Evolutionary conservation across 2,113 vertebrate genomes (phyloP).

Genomic region (Cygnus buccinator): DNA sequence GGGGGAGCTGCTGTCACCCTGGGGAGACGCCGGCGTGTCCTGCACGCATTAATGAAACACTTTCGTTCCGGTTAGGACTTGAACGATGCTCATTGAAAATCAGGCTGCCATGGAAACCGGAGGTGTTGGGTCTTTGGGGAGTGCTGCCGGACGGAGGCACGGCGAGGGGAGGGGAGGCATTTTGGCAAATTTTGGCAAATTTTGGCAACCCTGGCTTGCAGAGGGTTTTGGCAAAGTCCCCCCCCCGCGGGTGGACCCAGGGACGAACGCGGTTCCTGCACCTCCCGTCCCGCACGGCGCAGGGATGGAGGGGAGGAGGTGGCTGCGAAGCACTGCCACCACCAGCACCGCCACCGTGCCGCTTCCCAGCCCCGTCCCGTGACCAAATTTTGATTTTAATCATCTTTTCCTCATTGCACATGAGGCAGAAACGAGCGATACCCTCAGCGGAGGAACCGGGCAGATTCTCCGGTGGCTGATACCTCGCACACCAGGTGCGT

Average conservation of each 20-base stretch:
- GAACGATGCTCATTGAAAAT: constrained; percentile 71
- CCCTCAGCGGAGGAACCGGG: background rate
- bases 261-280: too few species aligned
- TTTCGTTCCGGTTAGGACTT: constrained; percentile 48
- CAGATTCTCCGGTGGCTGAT: too few species aligned
- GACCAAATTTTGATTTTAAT: too few species aligned
- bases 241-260: too few species aligned
- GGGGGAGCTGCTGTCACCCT: background rate
- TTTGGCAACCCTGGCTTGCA: too few species aligned
- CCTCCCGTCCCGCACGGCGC: too few species aligned
- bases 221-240: too few species aligned
- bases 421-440: background rate
- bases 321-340: too few species aligned
- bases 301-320: too few species aligned
- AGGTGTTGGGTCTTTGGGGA: constrained; percentile 73
- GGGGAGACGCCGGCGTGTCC: constrained; percentile 19
- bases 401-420: background rate
- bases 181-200: background rate
- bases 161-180: background rate
- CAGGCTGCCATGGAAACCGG: constrained; percentile 72
- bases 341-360: too few species aligned
- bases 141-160: constrained; percentile 41
- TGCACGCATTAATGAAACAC: constrained; percentile 58
- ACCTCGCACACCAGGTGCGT: too few species aligned
- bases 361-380: too few species aligned